Base-by-base conservation (phyloP, 2,113 vertebrate species). In the Gymnocephalus cernua region DNA sequence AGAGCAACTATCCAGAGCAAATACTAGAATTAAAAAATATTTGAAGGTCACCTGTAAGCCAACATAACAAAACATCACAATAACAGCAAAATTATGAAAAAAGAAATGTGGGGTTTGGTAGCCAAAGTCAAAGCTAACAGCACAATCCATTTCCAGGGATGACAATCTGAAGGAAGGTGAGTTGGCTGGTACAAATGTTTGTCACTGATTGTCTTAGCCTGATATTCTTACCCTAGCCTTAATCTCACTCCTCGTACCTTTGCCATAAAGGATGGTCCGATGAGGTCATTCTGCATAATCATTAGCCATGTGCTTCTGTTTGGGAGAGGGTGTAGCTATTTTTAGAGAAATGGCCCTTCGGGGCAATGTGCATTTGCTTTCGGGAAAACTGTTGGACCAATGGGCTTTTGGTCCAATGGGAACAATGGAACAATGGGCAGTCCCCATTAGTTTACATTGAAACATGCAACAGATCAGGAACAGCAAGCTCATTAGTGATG, bases 401-500 rank as follows among this genome's bases (percentile, higher is more conserved):
- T 41, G 38, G 38, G 38, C 38, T 41, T 41, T 41, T 41, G 38
- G 10, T 3, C 10, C 9, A 41, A 41, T 41, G 38, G 10, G 38
- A 41, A 41, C 38, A 38, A 10, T 38, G 38, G 9, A 38, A 38
- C 2, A 41, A 41, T 11, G 38, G 38, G 10, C 38, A 41, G 38
- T 41, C 38, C 38, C 38, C 38, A 41, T 41, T 41, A 41, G 38
- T 41, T 50, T 56, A 38, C 63, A 50, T 23, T 74, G 3, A 79
- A 23, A 47, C 21, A 41, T 25, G 29, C 54, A 48, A 13, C 23
- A 77, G 19, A 80, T 23, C 3, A 50, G 67, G 57, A 74, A 32
- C 61, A 47, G 65, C 9, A n/a, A 62, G 51, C 54, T 67, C 66
- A 73, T 88, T 78, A 79, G 80, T 79, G 70, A 84, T 59, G 75